Evolutionary conservation across 1,140 invertebrate species (phyloP), one percentile per base, ranked within the genome.

Genomic region (Centruroides sculpturatus): DNA sequence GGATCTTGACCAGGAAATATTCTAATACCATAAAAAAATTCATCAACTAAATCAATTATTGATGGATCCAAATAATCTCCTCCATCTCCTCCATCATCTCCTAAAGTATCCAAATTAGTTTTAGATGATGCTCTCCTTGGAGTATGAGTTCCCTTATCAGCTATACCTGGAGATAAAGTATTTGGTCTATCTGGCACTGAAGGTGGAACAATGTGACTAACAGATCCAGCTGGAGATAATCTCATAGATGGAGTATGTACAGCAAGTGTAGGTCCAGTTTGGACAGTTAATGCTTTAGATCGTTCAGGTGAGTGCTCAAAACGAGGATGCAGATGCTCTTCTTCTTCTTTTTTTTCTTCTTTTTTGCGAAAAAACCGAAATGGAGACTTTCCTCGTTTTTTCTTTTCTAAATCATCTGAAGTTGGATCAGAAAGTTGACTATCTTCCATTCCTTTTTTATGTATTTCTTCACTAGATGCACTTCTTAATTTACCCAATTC

Each of bases 21-120:
- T 56, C 92, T 73, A 10, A 85, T 77, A 13, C 91, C 92, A 70
- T 96, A 99, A 75, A 94, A 97, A 74, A 98, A 98, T 75, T 99
- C 95, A 72, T 98, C 94, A 69, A 98, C 92, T 8, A 94, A 75
- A 71, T 92, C 93, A 47, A 97, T 75, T 70, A 88, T 92, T 56
- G 90, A 88, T 0, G 81, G 76, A 69, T 93, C 89, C 68, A 84
- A 90, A 60, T 91, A 83, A 72, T 92, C 72, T 47, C 68, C 69
- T 36, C 70, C 71, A 49, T 67, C 87, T 68, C 87, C 84, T 41
- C 41, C 41, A 41, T 41, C 41, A 41, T 5, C 41, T 6, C 5
- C 41, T 41, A 41, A 8, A 41, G 5, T 41, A 6, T 41, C 41
- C 8, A 41, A 41, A 41, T 41, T 41, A 41, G 41, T 41, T 41